Conservation (phyloP, 2,113 vertebrate genomes). For the Apus apus region DNA sequence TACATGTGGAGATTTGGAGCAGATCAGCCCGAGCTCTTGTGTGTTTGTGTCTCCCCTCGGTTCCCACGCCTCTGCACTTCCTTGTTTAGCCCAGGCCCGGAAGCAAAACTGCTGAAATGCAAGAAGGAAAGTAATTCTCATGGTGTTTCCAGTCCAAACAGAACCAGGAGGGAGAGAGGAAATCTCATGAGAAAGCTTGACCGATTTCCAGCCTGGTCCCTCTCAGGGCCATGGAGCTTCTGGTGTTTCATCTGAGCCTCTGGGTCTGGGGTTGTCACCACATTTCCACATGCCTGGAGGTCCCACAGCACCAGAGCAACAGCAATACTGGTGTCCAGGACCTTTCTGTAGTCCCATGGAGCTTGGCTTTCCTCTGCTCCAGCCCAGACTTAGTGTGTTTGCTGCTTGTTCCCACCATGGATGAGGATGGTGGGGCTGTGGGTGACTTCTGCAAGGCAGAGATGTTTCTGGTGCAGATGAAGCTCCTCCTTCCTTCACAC, state of each 20-base stretch:
- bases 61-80: conserved; percentile 72
- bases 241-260: background rate
- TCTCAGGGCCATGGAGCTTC: background rate
- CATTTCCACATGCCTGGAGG: background rate
- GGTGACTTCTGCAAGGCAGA: background rate
- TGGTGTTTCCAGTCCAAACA: conserved; percentile 56
- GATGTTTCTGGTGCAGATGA: background rate
- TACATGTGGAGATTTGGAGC: background rate
- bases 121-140: conserved; percentile 65
- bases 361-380: background rate
- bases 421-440: background rate
- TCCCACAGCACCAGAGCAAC: background rate
- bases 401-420: background rate
- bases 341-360: background rate
- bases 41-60: conserved; percentile 52
- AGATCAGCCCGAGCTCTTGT: background rate
- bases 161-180: conserved; percentile 57
- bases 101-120: conserved; percentile 65
- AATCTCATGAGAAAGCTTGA: conserved; percentile 55
- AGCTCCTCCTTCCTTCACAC: background rate
- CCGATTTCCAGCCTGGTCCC: background rate
- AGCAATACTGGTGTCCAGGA: background rate
- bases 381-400: background rate
- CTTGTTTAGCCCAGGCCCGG: conserved; percentile 68
- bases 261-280: background rate